Conservation (phyloP, 2,797 vertebrate genomes). For the Pitangus sulphuratus region DNA sequence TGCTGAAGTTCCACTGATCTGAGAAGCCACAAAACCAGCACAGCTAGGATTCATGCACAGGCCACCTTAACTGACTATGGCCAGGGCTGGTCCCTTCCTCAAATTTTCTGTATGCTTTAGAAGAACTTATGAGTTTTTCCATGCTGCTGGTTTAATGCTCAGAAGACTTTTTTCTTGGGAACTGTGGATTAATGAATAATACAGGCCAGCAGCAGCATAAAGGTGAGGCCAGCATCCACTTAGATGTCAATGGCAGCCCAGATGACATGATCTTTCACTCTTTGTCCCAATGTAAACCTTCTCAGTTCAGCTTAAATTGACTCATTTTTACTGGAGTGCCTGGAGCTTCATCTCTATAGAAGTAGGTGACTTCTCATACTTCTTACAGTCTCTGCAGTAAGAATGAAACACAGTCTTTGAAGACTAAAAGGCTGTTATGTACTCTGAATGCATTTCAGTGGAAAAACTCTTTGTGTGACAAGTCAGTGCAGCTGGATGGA, state of each 20-base stretch:
- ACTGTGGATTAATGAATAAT: neutral
- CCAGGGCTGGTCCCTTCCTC: neutral
- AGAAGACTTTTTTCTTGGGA: neutral
- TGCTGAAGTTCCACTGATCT: neutral
- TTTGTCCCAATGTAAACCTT: neutral
- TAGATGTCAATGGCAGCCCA: neutral
- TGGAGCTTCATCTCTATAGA: neutral
- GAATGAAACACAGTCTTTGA: neutral
- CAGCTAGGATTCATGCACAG: neutral
- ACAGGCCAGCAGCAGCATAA: neutral
- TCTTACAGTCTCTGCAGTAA: neutral
- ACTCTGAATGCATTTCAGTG: neutral
- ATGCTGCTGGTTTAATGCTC: neutral
- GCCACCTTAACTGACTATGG: neutral
- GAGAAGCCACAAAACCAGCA: neutral
- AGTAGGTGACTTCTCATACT: neutral
- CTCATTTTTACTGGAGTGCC: neutral
- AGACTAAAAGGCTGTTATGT: neutral
- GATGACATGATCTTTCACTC: neutral
- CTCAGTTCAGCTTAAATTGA: neutral
- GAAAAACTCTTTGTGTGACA: neutral
- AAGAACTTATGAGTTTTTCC: neutral
- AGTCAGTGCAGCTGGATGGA: neutral
- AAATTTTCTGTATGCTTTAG: neutral
- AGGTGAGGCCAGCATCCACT: conserved; percentile 4